These are phyloP conservation scores for Larimichthys polyactis DNA, from an alignment of 2,113 vertebrate genomes.

Conservation along the genomic window DNA sequence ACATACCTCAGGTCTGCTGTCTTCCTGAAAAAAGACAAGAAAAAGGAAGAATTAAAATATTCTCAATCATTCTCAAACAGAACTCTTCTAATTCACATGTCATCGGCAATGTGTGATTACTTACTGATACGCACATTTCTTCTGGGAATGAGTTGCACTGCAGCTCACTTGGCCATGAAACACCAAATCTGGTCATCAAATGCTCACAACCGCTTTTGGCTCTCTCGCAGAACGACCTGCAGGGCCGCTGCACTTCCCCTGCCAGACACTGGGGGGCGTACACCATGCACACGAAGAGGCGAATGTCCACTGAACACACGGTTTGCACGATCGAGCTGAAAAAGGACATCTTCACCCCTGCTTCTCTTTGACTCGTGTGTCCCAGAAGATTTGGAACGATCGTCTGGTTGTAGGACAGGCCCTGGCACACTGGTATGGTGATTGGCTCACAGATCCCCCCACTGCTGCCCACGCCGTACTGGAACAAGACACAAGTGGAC, in stretches of 20 bases:
- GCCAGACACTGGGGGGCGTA: constrained; percentile 72
- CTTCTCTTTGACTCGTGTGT: constrained; percentile 71
- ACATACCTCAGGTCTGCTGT: constrained; percentile 55
- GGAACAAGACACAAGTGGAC: constrained; percentile 15
- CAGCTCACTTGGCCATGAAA: constrained; percentile 73
- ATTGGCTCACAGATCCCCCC: constrained; percentile 72
- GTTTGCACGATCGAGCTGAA: constrained; percentile 67
- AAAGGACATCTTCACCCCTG: constrained; percentile 68
- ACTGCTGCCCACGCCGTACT: constrained; percentile 65
- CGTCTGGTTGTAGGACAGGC: constrained; percentile 74
- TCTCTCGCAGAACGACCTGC: constrained; percentile 71
- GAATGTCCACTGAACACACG: constrained; percentile 57
- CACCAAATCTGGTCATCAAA: constrained; percentile 48
- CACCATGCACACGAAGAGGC: constrained; percentile 69
- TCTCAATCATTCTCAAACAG: fast-evolving
- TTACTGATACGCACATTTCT: constrained; percentile 61
- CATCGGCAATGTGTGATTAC: not conserved
- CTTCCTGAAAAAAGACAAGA: constrained; percentile 64
- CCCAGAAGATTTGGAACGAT: constrained; percentile 72
- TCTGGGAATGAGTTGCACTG: constrained; percentile 75
- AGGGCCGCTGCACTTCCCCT: constrained; percentile 64
- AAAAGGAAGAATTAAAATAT: not conserved
- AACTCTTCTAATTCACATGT: fast-evolving
- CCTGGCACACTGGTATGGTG: constrained; percentile 73
- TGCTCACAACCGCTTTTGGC: constrained; percentile 63